Base-by-base conservation (phyloP, 2,888 invertebrate genomes). In the Gerris lacustris region DNA sequence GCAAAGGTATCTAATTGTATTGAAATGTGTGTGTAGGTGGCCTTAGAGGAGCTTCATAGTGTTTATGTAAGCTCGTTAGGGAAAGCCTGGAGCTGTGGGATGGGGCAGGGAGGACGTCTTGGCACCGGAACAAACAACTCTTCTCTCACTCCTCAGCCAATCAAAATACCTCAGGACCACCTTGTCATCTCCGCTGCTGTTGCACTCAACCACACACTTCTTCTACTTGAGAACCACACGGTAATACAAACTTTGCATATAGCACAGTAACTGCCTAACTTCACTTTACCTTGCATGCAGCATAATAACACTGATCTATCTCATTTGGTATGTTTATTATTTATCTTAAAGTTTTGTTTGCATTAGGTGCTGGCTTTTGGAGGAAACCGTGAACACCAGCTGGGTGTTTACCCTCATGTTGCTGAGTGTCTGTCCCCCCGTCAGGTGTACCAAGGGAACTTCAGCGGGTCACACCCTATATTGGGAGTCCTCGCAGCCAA, bases 41-140 rank as follows among this genome's bases (percentile, higher is more conserved):
- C 84, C 74, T 83, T 91, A 74, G 86, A 87, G 76, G 89, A 89
- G 79, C 92, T 89, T 81, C 92, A 92, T 81, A 87, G 88, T 75
- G 82, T 90, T 15, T 89, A 90, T 82, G 78, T 91, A 45, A 81
- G 83, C 0, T 79, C 78, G 1, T 82, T 81, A 70, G 85, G 85
- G 0, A 81, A 82, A 69, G 87, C 88, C 4, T 93, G 86, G 82
- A 85, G 88, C 31, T 91, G 92, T 79, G 95, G 94, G 0, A 91
- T 92, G 81, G 89, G 91, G 11, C 88, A 87, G 74, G 89, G 89
- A 15, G 91, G 90, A 0, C 80, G 90, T 18, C 85, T 93, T 17
- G 93, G 93, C 55, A 85, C 87, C 6, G 85, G 86, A 0, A 82
- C 83, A 68, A 85, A 87, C 75, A 79, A 81, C 68, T 85, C 86